Conservation (phyloP, 2,888 invertebrate genomes). For the Carpatolechia fugitivella region DNA sequence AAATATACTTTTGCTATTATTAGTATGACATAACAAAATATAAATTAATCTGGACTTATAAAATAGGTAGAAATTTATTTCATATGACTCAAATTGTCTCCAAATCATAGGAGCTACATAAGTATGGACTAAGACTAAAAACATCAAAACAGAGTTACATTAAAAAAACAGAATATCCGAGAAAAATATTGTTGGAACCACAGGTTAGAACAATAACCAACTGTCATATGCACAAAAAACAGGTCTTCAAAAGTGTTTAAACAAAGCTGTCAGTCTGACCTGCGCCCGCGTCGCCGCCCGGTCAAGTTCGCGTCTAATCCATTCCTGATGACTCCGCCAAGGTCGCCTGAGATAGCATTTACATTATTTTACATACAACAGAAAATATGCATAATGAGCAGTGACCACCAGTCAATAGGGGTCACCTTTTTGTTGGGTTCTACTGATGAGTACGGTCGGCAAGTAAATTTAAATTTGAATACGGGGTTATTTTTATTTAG, state of each 20-base stretch:
- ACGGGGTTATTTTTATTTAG: too few relatives aligned
- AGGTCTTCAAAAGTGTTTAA: not conserved
- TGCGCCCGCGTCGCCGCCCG: conserved; percentile 42
- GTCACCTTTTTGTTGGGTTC: conserved; percentile 56
- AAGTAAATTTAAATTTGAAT: not conserved
- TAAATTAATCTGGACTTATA: too few relatives aligned
- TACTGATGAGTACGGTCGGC: conserved; percentile 31
- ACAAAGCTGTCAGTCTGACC: not conserved
- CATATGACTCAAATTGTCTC: too few relatives aligned
- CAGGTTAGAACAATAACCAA: not conserved
- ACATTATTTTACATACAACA: conserved; percentile 26
- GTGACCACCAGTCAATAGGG: conserved; percentile 48
- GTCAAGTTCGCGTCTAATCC: conserved; percentile 73
- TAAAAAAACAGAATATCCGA: not conserved
- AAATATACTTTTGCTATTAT: too few relatives aligned
- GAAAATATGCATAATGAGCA: conserved; percentile 49
- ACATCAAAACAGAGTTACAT: too few relatives aligned
- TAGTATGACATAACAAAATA: too few relatives aligned
- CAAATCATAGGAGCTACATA: too few relatives aligned
- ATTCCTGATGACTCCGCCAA: conserved; percentile 62
- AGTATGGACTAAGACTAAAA: too few relatives aligned
- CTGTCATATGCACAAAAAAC: not conserved
- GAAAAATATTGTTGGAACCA: not conserved
- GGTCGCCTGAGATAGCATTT: conserved; percentile 33
- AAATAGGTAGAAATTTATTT: too few relatives aligned